These are phyloP conservation scores for Eulacestoma nigropectus DNA, from an alignment of 2,113 vertebrate genomes.

Conservation along the genomic window DNA sequence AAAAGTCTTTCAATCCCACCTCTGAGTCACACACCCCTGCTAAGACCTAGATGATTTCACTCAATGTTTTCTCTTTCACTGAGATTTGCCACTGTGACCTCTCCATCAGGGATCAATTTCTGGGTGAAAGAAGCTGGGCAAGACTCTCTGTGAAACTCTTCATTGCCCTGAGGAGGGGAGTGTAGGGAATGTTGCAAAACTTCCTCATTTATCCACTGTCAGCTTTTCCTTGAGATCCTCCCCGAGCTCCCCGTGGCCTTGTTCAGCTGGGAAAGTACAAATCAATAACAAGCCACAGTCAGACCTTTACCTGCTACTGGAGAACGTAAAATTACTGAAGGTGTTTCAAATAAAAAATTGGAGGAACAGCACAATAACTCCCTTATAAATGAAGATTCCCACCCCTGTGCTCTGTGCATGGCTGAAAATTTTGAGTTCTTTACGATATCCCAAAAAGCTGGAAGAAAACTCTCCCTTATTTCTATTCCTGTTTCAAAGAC, in stretches of 20 bases:
- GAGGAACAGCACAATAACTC: neutral
- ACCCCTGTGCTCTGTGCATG: neutral
- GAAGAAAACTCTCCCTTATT: neutral
- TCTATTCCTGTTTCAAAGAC: neutral
- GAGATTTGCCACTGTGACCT: neutral
- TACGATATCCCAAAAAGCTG: neutral
- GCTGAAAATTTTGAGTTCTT: neutral
- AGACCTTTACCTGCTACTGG: neutral
- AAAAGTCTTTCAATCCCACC: neutral
- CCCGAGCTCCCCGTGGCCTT: accelerated
- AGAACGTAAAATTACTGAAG: neutral
- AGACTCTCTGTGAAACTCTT: neutral
- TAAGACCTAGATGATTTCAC: neutral
- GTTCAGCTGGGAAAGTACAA: neutral
- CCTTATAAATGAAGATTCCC: neutral
- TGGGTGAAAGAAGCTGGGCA: neutral
- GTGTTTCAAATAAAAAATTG: neutral
- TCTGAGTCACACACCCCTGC: neutral
- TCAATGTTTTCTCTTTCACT: neutral
- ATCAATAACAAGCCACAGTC: neutral
- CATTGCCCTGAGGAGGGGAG: neutral
- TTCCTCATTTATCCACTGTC: neutral
- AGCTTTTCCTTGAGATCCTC: neutral
- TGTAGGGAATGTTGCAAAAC: neutral
- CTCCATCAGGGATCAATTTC: neutral